phyloP scores from a whole-genome alignment of 2,888 invertebrate species.

The Dryocosmus kuriphilus region DNA sequence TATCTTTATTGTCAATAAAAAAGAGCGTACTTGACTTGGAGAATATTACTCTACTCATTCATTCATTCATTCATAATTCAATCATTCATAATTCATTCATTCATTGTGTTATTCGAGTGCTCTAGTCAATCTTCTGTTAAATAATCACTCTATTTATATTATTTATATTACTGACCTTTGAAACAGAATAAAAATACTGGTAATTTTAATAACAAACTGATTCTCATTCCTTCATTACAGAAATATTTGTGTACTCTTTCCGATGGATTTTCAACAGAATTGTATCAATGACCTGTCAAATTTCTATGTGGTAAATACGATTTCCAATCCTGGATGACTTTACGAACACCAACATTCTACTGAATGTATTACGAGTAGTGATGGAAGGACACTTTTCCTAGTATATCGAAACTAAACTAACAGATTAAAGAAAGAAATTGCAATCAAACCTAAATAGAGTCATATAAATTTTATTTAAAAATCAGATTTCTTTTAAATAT shows the following conservation, averaged over 20 bases:
- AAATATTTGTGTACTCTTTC: too few species aligned
- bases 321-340: constrained; percentile 34
- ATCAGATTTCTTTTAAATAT: background rate
- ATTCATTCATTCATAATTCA: too few species aligned
- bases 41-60: background rate
- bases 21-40: background rate
- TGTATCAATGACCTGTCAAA: background rate
- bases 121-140: background rate
- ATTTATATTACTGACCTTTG: background rate
- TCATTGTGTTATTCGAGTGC: background rate
- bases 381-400: background rate
- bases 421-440: background rate
- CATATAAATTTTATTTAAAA: too few species aligned
- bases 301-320: background rate
- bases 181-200: too few species aligned
- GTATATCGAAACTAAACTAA: too few species aligned
- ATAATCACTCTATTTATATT: background rate
- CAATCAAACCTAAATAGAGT: background rate
- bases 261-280: too few species aligned
- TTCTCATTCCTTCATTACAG: too few species aligned
- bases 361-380: constrained; percentile 41
- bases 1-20: background rate
- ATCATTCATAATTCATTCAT: too few species aligned
- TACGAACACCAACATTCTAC: constrained; percentile 45
- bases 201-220: too few species aligned